These are phyloP conservation scores for Chorisops tibialis DNA, from an alignment of 2,888 invertebrate species.

Conservation along the genomic window DNA sequence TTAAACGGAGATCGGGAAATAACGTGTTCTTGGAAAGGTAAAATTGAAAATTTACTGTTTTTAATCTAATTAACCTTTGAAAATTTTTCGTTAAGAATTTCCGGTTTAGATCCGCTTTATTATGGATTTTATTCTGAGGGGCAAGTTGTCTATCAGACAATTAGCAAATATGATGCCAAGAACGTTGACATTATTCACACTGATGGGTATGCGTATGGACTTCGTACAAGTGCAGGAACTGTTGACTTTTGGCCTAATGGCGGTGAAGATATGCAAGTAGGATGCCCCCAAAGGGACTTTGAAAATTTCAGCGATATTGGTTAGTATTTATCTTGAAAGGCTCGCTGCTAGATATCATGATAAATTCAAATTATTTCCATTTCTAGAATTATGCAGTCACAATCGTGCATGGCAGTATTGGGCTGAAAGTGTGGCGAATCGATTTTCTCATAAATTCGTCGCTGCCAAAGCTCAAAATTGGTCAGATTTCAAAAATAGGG, in stretches of 20 bases:
- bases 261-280: slow-evolving; percentile 60
- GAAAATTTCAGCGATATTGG: no score
- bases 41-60: background rate
- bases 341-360: background rate
- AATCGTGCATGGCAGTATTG: slow-evolving; percentile 62
- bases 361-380: background rate
- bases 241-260: slow-evolving; percentile 64
- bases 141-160: slow-evolving; percentile 5
- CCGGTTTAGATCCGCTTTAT: slow-evolving; percentile 34
- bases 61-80: background rate
- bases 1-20: background rate
- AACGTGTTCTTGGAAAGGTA: background rate
- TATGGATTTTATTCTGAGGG: slow-evolving; percentile 29
- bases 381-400: slow-evolving; percentile 59
- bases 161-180: slow-evolving; percentile 52
- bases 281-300: slow-evolving; percentile 55
- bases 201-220: slow-evolving; percentile 59
- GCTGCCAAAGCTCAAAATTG: slow-evolving; percentile 58
- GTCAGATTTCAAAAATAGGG: slow-evolving; percentile 54
- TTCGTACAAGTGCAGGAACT: slow-evolving; percentile 58
- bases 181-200: slow-evolving; percentile 63
- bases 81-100: slow-evolving; percentile 28
- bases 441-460: slow-evolving; percentile 52
- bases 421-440: slow-evolving; percentile 56
- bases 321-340: no score